phyloP scores from a whole-genome alignment of 2,888 invertebrate genomes.

The Brachypalpus laphriformis region DNA sequence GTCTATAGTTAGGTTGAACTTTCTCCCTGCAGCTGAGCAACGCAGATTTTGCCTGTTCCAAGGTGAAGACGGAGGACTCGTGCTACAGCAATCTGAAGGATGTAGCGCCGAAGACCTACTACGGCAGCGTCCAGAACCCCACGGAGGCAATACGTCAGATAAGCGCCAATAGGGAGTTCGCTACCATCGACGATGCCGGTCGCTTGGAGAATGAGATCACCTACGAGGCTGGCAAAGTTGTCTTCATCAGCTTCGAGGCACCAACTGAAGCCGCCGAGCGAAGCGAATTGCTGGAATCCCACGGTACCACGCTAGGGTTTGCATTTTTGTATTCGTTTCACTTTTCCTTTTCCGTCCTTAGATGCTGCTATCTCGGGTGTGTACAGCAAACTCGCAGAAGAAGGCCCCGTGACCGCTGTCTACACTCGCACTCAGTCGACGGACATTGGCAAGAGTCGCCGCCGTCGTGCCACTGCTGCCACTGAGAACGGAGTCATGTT shows the following conservation, averaged over 20 bases:
- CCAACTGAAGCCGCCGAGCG: slow-evolving; percentile 84
- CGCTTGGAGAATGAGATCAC: slow-evolving; percentile 77
- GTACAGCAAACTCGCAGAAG: slow-evolving; percentile 83
- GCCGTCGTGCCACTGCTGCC: slow-evolving; percentile 77
- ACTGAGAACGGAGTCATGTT: slow-evolving; percentile 73
- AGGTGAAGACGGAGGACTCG: slow-evolving; percentile 79
- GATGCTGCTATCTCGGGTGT: slow-evolving; percentile 84
- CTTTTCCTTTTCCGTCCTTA: too few species aligned
- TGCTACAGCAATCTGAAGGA: slow-evolving; percentile 82
- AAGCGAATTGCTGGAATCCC: slow-evolving; percentile 83
- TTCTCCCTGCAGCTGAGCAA: slow-evolving; percentile 82
- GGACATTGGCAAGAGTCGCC: slow-evolving; percentile 65
- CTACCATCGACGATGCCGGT: slow-evolving; percentile 76
- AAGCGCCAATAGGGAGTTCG: slow-evolving; percentile 81
- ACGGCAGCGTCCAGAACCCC: slow-evolving; percentile 86
- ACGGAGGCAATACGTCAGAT: slow-evolving; percentile 84
- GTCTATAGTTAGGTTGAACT: neutral
- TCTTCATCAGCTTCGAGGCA: slow-evolving; percentile 85
- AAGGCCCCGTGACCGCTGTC: slow-evolving; percentile 72
- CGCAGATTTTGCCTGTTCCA: slow-evolving; percentile 83
- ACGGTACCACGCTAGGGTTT: slow-evolving; percentile 83
- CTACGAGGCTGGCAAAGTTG: slow-evolving; percentile 83
- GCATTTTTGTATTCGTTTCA: too few species aligned
- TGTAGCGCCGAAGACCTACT: slow-evolving; percentile 83
- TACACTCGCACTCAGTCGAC: slow-evolving; percentile 66